Percentiles rank a stretch among this genome's conserved stretches.
Evolutionary conservation across 1,140 invertebrate species (phyloP).

Genomic region (Asobara japonica): DNA sequence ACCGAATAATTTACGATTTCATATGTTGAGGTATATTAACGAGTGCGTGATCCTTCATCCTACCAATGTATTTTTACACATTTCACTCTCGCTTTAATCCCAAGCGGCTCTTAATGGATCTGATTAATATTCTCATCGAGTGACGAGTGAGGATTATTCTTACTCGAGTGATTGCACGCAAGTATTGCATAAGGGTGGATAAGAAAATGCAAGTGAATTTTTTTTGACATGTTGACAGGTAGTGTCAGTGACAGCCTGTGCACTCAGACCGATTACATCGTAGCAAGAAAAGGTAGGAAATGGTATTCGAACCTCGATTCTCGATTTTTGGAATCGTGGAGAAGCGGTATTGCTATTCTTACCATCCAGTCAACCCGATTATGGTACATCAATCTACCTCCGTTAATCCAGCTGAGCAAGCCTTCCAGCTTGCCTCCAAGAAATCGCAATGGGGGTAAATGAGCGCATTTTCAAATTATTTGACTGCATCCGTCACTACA

Average conservation of each 20-base stretch:
- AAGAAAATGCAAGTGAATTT: background rate
- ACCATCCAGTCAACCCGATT: background rate
- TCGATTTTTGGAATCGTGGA: too few relatives aligned
- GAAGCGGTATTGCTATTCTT: too few relatives aligned
- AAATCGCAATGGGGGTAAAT: too few relatives aligned
- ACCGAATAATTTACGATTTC: constrained; percentile 47
- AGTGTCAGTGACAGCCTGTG: too few relatives aligned
- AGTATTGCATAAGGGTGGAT: constrained; percentile 39
- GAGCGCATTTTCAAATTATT: too few relatives aligned
- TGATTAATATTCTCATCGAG: background rate
- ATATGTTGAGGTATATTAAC: constrained; percentile 15
- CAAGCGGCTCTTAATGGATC: background rate
- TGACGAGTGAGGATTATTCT: background rate
- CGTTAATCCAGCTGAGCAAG: too few relatives aligned
- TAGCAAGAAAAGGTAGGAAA: too few relatives aligned
- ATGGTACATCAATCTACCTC: background rate
- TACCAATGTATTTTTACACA: background rate
- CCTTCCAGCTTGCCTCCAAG: too few relatives aligned
- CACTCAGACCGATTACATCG: too few relatives aligned
- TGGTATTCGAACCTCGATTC: too few relatives aligned
- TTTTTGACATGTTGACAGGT: background rate
- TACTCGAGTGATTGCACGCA: constrained; percentile 27
- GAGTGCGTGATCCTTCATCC: constrained; percentile 16
- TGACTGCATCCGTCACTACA: too few relatives aligned
- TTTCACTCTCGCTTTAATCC: background rate